Conservation (phyloP, 1,140 invertebrate genomes). For the Pachypeltis micranthus region DNA sequence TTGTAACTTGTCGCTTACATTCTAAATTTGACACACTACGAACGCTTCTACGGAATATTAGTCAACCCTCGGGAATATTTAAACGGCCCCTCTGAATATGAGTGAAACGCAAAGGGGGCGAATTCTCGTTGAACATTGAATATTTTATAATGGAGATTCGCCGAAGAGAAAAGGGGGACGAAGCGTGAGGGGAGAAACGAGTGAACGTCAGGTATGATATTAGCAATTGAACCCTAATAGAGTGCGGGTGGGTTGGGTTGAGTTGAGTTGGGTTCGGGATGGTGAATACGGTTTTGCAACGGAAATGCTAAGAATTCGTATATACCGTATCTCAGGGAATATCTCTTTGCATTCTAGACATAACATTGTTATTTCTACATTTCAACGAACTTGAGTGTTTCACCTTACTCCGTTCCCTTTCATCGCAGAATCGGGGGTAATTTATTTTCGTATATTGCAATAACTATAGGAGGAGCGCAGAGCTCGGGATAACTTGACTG, state of each 20-base stretch:
- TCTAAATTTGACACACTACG: too few species aligned
- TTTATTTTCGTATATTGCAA: background rate
- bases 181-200: background rate
- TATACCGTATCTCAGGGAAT: background rate
- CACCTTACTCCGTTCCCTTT: background rate
- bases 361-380: constrained; percentile 12
- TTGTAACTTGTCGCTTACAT: too few species aligned
- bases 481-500: background rate
- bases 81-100: too few species aligned
- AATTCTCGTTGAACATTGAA: background rate
- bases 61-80: too few species aligned
- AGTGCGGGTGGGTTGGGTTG: background rate
- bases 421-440: background rate
- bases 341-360: constrained; percentile 1
- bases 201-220: constrained; percentile 1
- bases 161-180: background rate
- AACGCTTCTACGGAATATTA: too few species aligned
- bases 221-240: constrained; percentile 11
- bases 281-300: too few species aligned
- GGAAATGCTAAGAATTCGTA: constrained; percentile 12
- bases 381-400: background rate
- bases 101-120: too few species aligned
- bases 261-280: too few species aligned
- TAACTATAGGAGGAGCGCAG: background rate
- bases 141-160: background rate